phyloP scores from a whole-genome alignment of 2,113 vertebrate species.

The Pelobates fuscus region DNA sequence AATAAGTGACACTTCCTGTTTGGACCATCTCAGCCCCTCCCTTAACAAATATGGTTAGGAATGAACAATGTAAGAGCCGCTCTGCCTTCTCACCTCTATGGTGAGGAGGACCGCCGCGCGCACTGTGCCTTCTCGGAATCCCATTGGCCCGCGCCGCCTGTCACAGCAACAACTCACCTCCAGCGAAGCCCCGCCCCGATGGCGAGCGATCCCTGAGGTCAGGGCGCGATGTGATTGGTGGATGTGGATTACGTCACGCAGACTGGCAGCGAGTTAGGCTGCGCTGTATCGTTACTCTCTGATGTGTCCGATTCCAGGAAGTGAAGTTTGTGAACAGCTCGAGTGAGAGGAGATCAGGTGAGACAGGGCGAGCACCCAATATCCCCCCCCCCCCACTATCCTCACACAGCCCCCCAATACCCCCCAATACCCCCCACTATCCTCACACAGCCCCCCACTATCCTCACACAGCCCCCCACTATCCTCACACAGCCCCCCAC shows the following conservation, averaged over 20 bases:
- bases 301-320: conserved; percentile 49
- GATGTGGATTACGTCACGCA: background rate
- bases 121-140: background rate
- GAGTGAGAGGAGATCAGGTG: conserved; percentile 38
- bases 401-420: no score
- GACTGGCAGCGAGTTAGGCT: background rate
- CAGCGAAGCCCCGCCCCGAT: background rate
- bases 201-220: background rate
- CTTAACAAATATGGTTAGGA: no score
- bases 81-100: background rate
- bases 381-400: no score
- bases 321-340: conserved; percentile 38
- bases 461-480: background rate
- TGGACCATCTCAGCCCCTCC: no score
- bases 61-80: no score
- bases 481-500: no score
- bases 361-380: background rate
- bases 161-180: conserved; percentile 13
- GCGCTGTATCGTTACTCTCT: conserved; percentile 5
- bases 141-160: conserved; percentile 9
- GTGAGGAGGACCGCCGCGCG: background rate
- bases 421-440: no score
- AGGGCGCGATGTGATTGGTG: conserved; percentile 11
- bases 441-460: background rate
- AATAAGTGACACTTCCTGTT: no score